Evolutionary conservation across 2,113 vertebrate genomes (phyloP).

Genomic region (Neotoma lepida): DNA sequence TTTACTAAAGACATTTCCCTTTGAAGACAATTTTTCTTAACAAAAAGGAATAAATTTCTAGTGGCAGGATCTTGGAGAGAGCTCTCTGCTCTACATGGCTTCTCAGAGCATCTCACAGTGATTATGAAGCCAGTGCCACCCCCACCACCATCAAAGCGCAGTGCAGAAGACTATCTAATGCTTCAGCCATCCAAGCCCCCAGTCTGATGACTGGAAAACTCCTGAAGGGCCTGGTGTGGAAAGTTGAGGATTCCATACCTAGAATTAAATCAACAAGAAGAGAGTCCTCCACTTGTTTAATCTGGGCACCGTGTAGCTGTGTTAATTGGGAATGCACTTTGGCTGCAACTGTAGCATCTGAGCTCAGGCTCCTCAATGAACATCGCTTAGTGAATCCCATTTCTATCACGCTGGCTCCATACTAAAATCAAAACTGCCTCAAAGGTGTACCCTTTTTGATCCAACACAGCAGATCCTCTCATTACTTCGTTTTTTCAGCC

Average conservation of each 20-base stretch:
- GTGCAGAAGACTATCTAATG: background rate
- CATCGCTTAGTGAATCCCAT: background rate
- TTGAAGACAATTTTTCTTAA: conserved; percentile 45
- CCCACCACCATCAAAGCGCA: background rate
- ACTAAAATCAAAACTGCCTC: background rate
- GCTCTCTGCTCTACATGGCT: background rate
- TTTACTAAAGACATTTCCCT: background rate
- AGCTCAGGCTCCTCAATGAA: background rate
- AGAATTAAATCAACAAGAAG: background rate
- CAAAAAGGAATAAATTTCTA: background rate
- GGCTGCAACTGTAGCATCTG: background rate
- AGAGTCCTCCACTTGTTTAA: background rate
- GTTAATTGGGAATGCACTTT: background rate
- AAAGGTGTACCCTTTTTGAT: background rate
- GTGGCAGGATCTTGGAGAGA: background rate
- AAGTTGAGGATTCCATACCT: background rate
- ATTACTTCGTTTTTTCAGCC: conserved; percentile 3
- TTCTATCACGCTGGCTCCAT: background rate
- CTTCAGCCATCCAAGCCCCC: background rate
- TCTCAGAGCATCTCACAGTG: background rate
- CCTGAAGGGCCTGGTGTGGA: background rate
- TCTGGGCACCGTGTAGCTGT: background rate
- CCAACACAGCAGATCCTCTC: background rate
- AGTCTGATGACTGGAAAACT: background rate
- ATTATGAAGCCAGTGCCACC: background rate